Evolutionary conservation across 2,113 vertebrate species (phyloP).

Genomic region (Cichladusa arquata): DNA sequence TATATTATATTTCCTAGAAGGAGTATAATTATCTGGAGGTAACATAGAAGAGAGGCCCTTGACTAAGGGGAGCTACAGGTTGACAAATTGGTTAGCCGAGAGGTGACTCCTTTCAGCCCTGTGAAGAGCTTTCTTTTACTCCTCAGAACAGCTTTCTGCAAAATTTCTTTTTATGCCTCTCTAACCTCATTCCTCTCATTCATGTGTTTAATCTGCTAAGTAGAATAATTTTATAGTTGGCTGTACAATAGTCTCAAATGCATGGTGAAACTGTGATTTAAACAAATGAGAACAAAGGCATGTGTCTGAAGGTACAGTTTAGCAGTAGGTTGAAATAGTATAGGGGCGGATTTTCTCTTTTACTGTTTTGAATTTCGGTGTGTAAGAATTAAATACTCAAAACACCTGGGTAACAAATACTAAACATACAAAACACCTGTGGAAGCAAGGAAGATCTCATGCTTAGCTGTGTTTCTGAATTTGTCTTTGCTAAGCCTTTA

Average conservation of each 20-base stretch:
- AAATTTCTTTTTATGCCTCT: background rate
- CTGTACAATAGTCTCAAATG: background rate
- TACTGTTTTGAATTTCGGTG: background rate
- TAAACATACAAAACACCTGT: background rate
- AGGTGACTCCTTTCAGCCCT: background rate
- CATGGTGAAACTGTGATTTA: background rate
- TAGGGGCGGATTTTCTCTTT: background rate
- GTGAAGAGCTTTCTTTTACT: background rate
- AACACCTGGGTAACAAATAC: background rate
- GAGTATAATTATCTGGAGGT: background rate
- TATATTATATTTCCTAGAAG: background rate
- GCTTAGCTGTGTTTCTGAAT: background rate
- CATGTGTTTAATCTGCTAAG: background rate
- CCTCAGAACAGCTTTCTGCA: background rate
- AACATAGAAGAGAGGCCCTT: background rate
- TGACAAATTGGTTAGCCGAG: background rate
- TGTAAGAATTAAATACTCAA: background rate
- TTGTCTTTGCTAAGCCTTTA: background rate
- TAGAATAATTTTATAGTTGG: background rate
- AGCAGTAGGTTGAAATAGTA: background rate
- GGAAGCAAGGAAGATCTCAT: background rate
- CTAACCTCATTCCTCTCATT: background rate
- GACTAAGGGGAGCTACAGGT: background rate
- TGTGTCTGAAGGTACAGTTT: background rate
- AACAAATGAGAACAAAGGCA: background rate